phyloP scores from a whole-genome alignment of 2,888 invertebrate species.

The Tiliacea aurago region DNA sequence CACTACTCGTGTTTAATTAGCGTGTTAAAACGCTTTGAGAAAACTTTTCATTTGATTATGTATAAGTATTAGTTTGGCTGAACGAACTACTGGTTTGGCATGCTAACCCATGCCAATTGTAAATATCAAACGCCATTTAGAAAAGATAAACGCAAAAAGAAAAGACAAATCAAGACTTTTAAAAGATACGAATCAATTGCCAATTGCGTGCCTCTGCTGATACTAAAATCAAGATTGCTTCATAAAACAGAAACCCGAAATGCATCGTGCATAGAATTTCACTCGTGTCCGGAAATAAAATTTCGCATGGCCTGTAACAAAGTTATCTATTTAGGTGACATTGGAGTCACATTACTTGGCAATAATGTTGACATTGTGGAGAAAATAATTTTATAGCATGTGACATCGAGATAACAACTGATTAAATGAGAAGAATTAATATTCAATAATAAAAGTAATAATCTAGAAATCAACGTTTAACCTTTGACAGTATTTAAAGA shows the following conservation, averaged over 20 bases:
- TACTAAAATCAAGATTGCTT: slow-evolving; percentile 8
- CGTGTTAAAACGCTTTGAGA: slow-evolving; percentile 55
- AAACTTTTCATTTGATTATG: slow-evolving; percentile 43
- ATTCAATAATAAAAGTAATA: background rate
- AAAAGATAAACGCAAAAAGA: slow-evolving; percentile 16
- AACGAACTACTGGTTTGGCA: slow-evolving; percentile 22
- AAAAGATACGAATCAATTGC: slow-evolving; percentile 18
- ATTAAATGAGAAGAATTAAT: background rate
- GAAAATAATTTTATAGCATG: slow-evolving; percentile 22
- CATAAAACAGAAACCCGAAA: slow-evolving; percentile 10
- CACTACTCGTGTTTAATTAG: slow-evolving; percentile 64
- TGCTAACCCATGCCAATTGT: background rate
- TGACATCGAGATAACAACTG: slow-evolving; percentile 25
- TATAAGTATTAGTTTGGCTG: slow-evolving; percentile 35
- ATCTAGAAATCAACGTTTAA: background rate
- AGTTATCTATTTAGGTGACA: slow-evolving; percentile 56
- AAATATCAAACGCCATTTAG: slow-evolving; percentile 20
- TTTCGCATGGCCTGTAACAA: slow-evolving; percentile 21
- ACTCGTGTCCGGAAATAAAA: slow-evolving; percentile 16
- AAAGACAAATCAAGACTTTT: slow-evolving; percentile 8
- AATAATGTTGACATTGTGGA: slow-evolving; percentile 32
- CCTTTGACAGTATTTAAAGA: background rate
- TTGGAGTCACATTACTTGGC: slow-evolving; percentile 43
- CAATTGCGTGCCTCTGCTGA: background rate
- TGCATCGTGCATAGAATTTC: slow-evolving; percentile 7